phyloP scores from a whole-genome alignment of 2,888 invertebrate genomes.

The Hedya salicella region DNA sequence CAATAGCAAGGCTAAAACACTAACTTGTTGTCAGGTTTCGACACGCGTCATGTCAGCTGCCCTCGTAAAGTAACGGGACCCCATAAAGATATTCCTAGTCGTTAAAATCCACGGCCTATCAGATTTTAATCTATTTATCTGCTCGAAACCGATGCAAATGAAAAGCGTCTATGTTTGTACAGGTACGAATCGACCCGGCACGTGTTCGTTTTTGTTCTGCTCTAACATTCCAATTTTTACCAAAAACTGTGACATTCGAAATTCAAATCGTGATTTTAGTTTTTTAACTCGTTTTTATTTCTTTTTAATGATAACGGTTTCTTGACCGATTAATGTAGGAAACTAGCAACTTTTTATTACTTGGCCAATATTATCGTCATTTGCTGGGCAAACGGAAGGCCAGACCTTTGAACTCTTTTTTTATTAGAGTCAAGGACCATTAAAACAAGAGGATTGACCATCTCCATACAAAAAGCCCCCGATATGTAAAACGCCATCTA shows the following conservation, averaged over 20 bases:
- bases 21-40: not conserved
- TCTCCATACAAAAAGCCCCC: too few relatives aligned
- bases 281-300: conserved; percentile 20
- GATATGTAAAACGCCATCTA: too few relatives aligned
- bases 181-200: conserved; percentile 62
- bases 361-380: too few relatives aligned
- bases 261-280: conserved; percentile 46
- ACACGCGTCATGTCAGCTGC: not conserved
- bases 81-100: conserved; percentile 18
- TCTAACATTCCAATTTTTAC: conserved; percentile 61
- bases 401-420: too few relatives aligned
- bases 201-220: conserved; percentile 62
- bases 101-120: conserved; percentile 23
- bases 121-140: conserved; percentile 29
- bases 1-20: not conserved
- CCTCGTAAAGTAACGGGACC: conserved; percentile 24
- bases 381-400: too few relatives aligned
- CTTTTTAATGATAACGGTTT: conserved; percentile 25
- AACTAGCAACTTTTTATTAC: conserved; percentile 5
- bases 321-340: not conserved
- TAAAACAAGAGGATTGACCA: too few relatives aligned
- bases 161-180: conserved; percentile 62
- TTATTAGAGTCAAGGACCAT: too few relatives aligned
- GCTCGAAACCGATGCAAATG: conserved; percentile 34
- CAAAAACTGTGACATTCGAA: conserved; percentile 58